These are phyloP conservation scores for Triplophysa bombifrons DNA, from an alignment of 2,797 vertebrate species.

Conservation along the genomic window DNA sequence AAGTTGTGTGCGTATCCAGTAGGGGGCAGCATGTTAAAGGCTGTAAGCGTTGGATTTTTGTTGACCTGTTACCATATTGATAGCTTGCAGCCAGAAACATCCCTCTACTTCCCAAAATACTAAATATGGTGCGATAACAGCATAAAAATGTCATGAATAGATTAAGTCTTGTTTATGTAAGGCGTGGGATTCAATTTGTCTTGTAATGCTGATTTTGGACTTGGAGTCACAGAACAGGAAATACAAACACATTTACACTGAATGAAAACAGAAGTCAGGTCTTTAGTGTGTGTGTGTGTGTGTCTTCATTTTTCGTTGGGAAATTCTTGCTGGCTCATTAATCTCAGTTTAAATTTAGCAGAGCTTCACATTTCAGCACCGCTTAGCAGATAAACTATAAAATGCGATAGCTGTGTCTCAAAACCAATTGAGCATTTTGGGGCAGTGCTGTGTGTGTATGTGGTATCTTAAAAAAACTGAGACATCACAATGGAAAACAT, in stretches of 20 bases:
- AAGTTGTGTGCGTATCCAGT: not conserved
- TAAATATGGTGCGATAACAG: not conserved
- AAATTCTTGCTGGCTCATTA: constrained; percentile 18
- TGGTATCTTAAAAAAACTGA: not conserved
- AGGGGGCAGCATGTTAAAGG: constrained; percentile 21
- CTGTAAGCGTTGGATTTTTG: not conserved
- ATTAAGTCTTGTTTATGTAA: not conserved
- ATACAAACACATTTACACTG: not conserved
- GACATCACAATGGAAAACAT: not conserved
- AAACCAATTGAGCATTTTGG: not conserved
- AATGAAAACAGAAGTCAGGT: constrained; percentile 1
- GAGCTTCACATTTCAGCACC: not conserved
- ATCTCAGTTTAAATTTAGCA: constrained; percentile 3
- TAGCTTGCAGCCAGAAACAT: not conserved
- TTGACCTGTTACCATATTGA: constrained; percentile 13
- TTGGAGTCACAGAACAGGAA: not conserved
- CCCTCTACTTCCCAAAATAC: not conserved
- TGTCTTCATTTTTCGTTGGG: constrained; percentile 22
- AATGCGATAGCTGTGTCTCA: not conserved
- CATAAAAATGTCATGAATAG: constrained; percentile 2
- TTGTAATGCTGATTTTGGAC: constrained; percentile 16
- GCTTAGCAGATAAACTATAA: not conserved
- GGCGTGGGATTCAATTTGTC: not conserved
- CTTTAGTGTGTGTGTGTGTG: constrained; percentile 12
- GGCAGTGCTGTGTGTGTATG: not conserved